Percentiles rank a stretch among this genome's conserved stretches.
These are phyloP conservation scores for Cosmorhoe ocellata DNA, from an alignment of 2,888 invertebrate species.

Conservation along the genomic window DNA sequence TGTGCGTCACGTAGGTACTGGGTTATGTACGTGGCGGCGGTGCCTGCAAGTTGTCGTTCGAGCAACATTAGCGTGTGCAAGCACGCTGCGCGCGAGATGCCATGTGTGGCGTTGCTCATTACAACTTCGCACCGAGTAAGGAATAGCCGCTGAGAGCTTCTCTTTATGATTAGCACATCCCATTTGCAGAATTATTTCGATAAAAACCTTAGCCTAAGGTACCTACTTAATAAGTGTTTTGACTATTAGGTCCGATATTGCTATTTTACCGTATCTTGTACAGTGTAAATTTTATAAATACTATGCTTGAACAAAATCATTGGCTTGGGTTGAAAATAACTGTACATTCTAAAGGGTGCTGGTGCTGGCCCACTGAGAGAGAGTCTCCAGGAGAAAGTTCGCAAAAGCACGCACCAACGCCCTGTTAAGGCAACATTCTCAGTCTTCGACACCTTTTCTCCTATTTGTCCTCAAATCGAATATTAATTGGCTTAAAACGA, in stretches of 20 bases:
- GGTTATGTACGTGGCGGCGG: conserved; percentile 43
- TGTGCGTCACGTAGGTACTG: too few relatives aligned
- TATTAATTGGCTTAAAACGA: background rate
- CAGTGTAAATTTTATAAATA: too few relatives aligned
- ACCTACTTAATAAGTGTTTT: background rate
- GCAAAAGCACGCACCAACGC: conserved; percentile 50
- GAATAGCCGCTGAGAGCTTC: conserved; percentile 47
- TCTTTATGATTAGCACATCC: conserved; percentile 53
- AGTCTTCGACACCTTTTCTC: conserved; percentile 52
- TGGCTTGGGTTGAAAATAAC: conserved; percentile 38
- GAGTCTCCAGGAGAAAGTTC: conserved; percentile 42
- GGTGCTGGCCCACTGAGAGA: conserved; percentile 46
- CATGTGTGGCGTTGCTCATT: conserved; percentile 62
- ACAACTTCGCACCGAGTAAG: conserved; percentile 57
- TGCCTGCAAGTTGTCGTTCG: conserved; percentile 58
- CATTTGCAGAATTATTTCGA: conserved; percentile 44
- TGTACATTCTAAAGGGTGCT: conserved; percentile 48
- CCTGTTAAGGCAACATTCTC: conserved; percentile 75
- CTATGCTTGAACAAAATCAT: conserved; percentile 10
- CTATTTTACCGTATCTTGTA: too few relatives aligned
- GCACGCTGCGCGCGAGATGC: conserved; percentile 49
- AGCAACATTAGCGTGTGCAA: conserved; percentile 59
- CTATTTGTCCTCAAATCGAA: conserved; percentile 28
- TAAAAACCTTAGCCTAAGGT: conserved; percentile 10
- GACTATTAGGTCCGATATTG: background rate